Conservation (phyloP, 2,888 invertebrate genomes). For the Nemapogon koenigi region DNA sequence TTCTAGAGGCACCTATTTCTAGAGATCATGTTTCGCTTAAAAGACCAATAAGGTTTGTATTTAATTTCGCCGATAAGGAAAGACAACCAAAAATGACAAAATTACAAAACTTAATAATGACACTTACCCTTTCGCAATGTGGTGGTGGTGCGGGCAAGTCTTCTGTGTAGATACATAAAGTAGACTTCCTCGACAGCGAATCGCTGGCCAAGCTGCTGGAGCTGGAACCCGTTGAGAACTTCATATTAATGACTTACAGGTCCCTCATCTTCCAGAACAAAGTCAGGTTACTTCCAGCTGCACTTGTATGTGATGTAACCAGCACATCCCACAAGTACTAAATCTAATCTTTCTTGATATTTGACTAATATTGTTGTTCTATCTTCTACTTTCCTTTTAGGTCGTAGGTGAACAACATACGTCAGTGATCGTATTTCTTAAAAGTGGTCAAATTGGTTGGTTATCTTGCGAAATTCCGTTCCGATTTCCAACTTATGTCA, state of each 20-base stretch:
- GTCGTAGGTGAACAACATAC: slow-evolving; percentile 20
- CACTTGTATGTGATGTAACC: slow-evolving; percentile 45
- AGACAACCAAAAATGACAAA: not conserved
- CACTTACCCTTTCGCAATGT: slow-evolving; percentile 62
- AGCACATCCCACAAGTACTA: slow-evolving; percentile 44
- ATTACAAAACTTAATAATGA: slow-evolving; percentile 1
- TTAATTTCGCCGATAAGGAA: not conserved
- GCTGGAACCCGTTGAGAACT: slow-evolving; percentile 69
- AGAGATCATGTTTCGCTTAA: too few relatives aligned
- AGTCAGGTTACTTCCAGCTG: slow-evolving; percentile 52
- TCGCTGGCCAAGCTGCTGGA: slow-evolving; percentile 72
- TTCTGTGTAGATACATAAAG: slow-evolving; percentile 70
- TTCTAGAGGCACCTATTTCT: too few relatives aligned
- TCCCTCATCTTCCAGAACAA: slow-evolving; percentile 7
- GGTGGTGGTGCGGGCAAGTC: slow-evolving; percentile 49
- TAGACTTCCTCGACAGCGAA: slow-evolving; percentile 69
- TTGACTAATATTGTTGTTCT: not conserved
- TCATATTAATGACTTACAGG: slow-evolving; percentile 45
- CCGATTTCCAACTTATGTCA: not conserved
- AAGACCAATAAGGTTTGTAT: too few relatives aligned
- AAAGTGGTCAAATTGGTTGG: slow-evolving; percentile 21
- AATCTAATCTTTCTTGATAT: not conserved
- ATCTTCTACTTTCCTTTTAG: slow-evolving; percentile 8
- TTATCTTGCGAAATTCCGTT: slow-evolving; percentile 1
- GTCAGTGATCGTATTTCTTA: slow-evolving; percentile 24